Conservation (phyloP, 2,888 invertebrate genomes). For the Unio delphinus region DNA sequence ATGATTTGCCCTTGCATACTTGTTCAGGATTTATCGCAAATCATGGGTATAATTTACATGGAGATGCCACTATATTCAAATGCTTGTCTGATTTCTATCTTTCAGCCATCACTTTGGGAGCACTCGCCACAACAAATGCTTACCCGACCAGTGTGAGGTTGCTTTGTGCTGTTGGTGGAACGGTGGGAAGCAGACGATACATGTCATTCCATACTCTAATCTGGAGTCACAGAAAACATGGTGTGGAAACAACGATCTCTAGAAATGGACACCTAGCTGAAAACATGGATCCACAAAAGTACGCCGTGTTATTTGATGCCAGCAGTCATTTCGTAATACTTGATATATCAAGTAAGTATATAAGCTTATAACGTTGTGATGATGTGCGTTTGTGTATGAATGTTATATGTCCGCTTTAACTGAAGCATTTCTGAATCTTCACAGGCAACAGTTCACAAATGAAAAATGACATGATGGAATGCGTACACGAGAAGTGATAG, state of each 20-base stretch:
- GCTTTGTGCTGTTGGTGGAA: slow-evolving; percentile 23
- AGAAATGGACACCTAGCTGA: slow-evolving; percentile 9
- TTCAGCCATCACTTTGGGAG: slow-evolving; percentile 17
- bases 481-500: no score
- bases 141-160: slow-evolving; percentile 12
- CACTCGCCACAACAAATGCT: slow-evolving; percentile 12
- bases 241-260: slow-evolving; percentile 3
- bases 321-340: slow-evolving; percentile 18
- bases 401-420: not conserved
- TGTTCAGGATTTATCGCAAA: no score
- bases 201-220: slow-evolving; percentile 19
- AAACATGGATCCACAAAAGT: slow-evolving; percentile 5
- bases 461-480: no score
- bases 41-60: not conserved
- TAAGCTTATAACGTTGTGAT: not conserved
- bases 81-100: not conserved
- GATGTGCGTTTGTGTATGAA: not conserved
- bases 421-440: no score
- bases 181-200: slow-evolving; percentile 25
- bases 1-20: no score
- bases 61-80: not conserved
- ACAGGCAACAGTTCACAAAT: no score
- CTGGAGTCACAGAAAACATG: slow-evolving; percentile 8
- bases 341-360: slow-evolving; percentile 14
- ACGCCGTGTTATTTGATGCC: slow-evolving; percentile 12